A percentile compares a stretch with the other conserved stretches of the same genome.
These are phyloP conservation scores for Heptranchias perlo DNA, from an alignment of 2,113 vertebrate species.

Conservation along the genomic window DNA sequence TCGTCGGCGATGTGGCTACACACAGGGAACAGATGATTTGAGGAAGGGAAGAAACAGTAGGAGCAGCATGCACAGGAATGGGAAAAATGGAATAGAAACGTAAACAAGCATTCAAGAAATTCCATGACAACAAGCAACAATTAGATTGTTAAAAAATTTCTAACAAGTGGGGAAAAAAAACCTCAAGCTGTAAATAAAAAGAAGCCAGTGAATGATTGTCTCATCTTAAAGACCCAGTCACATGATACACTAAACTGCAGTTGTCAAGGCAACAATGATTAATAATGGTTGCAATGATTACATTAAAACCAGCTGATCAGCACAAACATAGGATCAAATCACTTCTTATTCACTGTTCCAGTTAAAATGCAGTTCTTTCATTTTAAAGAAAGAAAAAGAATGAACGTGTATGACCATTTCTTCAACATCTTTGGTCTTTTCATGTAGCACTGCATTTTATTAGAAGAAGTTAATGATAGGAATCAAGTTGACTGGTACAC, in stretches of 20 bases:
- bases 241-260: constrained; percentile 16
- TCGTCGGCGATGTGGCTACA: constrained; percentile 77
- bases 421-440: not conserved
- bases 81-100: constrained; percentile 82
- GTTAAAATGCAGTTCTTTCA: not conserved
- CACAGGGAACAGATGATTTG: constrained; percentile 75
- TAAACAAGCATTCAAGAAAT: constrained; percentile 35
- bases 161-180: not conserved
- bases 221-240: not conserved
- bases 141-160: constrained; percentile 40
- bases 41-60: constrained; percentile 79
- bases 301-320: not conserved
- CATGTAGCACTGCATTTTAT: not conserved
- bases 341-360: not conserved
- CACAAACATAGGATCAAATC: not conserved
- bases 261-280: constrained; percentile 26
- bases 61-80: constrained; percentile 77
- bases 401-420: not conserved
- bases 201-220: constrained; percentile 11
- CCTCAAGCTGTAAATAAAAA: constrained; percentile 30
- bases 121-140: constrained; percentile 65
- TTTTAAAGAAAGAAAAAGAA: no score
- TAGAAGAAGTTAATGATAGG: not conserved
- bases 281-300: not conserved
- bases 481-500: not conserved